Evolutionary conservation across 1,140 invertebrate genomes (phyloP).

Genomic region (Lineus longissimus): DNA sequence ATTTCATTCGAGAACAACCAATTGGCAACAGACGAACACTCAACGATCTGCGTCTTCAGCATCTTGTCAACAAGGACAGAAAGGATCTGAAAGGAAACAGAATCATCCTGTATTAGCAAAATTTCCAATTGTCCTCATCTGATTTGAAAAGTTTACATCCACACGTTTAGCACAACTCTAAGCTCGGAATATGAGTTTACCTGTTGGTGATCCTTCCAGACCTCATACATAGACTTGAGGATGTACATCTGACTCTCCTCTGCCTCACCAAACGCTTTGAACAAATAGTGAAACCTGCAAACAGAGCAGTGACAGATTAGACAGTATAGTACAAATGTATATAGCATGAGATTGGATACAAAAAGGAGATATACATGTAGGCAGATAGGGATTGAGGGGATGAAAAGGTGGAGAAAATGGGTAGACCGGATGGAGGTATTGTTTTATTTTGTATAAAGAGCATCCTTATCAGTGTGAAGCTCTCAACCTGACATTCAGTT

Average conservation of each 20-base stretch:
- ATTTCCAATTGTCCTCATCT: no score
- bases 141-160: no score
- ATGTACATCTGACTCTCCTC: conserved; percentile 96
- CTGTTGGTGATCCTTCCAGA: conserved; percentile 90
- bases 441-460: no score
- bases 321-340: not conserved
- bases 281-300: conserved; percentile 78
- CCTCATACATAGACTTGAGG: conserved; percentile 85
- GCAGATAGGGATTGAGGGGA: no score
- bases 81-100: conserved; percentile 71
- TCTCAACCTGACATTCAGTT: no score
- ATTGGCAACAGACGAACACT: conserved; percentile 93
- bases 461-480: no score
- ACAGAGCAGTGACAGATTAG: conserved; percentile 5
- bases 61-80: conserved; percentile 94
- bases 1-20: conserved; percentile 99
- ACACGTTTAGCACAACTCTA: no score
- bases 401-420: no score
- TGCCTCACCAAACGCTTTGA: conserved; percentile 86
- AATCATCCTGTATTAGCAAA: conserved; percentile 7
- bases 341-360: no score
- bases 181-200: no score
- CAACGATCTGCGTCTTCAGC: conserved; percentile 93
- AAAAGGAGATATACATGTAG: no score
- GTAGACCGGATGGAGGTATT: no score